Percentiles rank a stretch among this genome's conserved stretches.
Conservation (phyloP, 2,888 invertebrate species). For the Dione vanillae region DNA sequence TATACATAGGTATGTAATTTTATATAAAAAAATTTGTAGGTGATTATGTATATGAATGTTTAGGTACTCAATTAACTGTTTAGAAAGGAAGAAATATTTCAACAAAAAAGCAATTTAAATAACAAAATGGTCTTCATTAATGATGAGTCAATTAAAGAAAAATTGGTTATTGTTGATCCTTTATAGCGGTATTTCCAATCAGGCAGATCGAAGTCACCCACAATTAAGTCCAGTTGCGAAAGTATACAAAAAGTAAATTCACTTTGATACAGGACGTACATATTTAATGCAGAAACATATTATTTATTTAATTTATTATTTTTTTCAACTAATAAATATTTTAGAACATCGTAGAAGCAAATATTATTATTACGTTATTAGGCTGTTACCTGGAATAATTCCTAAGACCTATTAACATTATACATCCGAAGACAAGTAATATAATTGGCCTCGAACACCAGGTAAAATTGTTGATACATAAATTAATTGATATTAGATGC, state of each 20-base stretch:
- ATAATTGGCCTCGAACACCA: constrained; percentile 32
- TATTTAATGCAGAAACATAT: not conserved
- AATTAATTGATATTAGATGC: constrained; percentile 38
- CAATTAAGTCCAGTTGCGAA: constrained; percentile 15
- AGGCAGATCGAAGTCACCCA: not conserved
- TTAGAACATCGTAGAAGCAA: not conserved
- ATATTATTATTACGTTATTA: constrained; percentile 4
- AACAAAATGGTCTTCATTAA: constrained; percentile 1
- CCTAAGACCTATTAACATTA: constrained; percentile 26
- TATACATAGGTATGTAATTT: too few relatives aligned
- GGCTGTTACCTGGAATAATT: constrained; percentile 10
- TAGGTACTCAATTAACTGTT: not conserved
- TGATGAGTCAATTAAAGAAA: constrained; percentile 7
- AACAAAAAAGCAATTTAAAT: not conserved
- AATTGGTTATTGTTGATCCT: constrained; percentile 14
- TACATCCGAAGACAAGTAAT: constrained; percentile 19
- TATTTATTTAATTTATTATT: not conserved
- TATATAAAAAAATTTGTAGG: too few relatives aligned
- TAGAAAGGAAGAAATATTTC: not conserved
- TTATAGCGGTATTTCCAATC: constrained; percentile 18
- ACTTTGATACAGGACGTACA: not conserved
- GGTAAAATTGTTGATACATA: constrained; percentile 28
- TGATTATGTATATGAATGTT: too few relatives aligned
- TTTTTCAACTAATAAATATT: not conserved
- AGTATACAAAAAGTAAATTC: not conserved